Percentiles rank a stretch among this genome's conserved stretches.
Conservation (phyloP, 2,113 vertebrate genomes). For the Lipotes vexillifer region DNA sequence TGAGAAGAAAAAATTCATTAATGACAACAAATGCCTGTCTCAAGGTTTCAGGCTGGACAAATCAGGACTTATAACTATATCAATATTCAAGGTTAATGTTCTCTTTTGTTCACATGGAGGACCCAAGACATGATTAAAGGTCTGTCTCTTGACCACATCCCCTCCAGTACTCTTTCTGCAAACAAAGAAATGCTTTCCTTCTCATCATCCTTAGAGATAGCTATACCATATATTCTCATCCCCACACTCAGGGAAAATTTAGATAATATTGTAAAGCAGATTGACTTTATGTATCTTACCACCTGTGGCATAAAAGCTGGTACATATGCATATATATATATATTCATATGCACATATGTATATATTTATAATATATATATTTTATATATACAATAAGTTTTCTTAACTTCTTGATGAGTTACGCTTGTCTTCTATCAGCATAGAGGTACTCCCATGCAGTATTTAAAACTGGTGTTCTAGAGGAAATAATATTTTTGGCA, state of each 20-base stretch:
- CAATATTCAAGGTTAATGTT: constrained; percentile 43
- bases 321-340: neutral
- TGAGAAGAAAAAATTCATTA: constrained; percentile 48
- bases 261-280: neutral
- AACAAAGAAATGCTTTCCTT: constrained; percentile 18
- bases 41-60: neutral
- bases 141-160: neutral
- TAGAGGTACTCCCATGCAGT: neutral
- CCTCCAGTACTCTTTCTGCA: neutral
- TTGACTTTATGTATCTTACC: neutral
- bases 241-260: neutral
- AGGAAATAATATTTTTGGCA: neutral
- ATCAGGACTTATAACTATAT: neutral
- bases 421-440: neutral
- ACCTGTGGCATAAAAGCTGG: neutral
- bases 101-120: neutral
- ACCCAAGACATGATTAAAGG: constrained; percentile 21
- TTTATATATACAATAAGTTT: neutral
- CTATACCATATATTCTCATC: neutral
- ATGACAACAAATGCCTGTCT: constrained; percentile 1
- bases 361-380: neutral
- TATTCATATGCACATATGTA: neutral
- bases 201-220: neutral
- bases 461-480: neutral
- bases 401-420: neutral